Evolutionary conservation across 2,888 invertebrate species (phyloP).

Genomic region (Sesamia inferens): DNA sequence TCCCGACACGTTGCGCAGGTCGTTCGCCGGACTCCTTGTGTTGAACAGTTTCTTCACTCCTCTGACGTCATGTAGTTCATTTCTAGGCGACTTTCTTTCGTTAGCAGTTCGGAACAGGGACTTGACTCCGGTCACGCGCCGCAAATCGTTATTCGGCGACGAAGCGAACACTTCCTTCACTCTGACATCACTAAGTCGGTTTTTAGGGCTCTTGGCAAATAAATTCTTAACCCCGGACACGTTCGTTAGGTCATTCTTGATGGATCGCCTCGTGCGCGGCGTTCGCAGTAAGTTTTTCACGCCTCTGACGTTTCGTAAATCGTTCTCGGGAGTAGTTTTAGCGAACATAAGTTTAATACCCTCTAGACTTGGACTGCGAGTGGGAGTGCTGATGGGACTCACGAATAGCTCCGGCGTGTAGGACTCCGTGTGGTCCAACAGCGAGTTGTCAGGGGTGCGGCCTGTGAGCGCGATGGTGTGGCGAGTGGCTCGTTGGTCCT

Average conservation of each 20-base stretch:
- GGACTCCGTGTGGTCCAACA: constrained; percentile 67
- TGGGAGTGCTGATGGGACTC: constrained; percentile 78
- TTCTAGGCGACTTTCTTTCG: constrained; percentile 72
- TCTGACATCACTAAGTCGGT: constrained; percentile 72
- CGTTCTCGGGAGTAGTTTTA: constrained; percentile 73
- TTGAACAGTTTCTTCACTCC: constrained; percentile 80
- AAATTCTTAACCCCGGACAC: constrained; percentile 81
- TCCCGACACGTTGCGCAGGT: constrained; percentile 80
- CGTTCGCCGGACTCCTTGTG: constrained; percentile 73
- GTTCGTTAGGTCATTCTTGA: constrained; percentile 80
- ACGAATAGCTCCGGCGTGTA: constrained; percentile 80
- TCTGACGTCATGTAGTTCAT: constrained; percentile 79
- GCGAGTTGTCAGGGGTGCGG: constrained; percentile 67
- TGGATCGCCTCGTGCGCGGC: constrained; percentile 73
- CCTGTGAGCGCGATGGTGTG: constrained; percentile 68
- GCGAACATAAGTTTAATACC: constrained; percentile 76
- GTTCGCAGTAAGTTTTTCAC: constrained; percentile 72
- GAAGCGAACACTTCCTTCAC: constrained; percentile 78
- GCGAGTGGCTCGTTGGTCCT: constrained; percentile 69
- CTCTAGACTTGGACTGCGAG: constrained; percentile 70
- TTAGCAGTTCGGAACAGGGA: constrained; percentile 63
- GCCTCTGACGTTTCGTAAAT: constrained; percentile 73
- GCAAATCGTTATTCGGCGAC: constrained; percentile 68
- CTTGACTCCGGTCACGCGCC: constrained; percentile 74
- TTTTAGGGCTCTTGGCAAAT: constrained; percentile 77